Evolutionary conservation across 2,888 invertebrate genomes (phyloP), one percentile per base, ranked within the genome.

Genomic region (Athrips mouffetella): DNA sequence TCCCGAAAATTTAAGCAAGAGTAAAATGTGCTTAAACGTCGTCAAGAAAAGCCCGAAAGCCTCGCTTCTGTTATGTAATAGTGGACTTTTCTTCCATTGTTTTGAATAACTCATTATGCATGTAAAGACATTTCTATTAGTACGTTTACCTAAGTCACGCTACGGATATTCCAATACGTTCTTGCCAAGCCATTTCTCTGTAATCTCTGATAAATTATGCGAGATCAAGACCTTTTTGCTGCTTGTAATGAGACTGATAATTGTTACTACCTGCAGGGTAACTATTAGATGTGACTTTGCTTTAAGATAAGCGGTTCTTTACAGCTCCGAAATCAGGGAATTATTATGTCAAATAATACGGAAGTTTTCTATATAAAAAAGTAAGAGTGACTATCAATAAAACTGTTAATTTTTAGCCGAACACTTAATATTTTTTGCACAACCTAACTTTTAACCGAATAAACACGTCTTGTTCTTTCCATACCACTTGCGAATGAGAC

Each of bases 131-230:
- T 47, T 50, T 50, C 47, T 50, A 49, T 37, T 15, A 42, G 23
- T 30, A 27, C 45, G 20, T 44, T 48, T 49, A 39, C 37, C 49
- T 48, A 53, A 53, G 57, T 59, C 64, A 65, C 62, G 60, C 54
- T 50, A 62, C 50, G 65, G 66, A 45, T 58, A 65, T 62, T 56
- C 60, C 65, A 44, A 46, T 45, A 39, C 44, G 50, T 63, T 62
- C 55, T 59, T 57, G 51, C 51, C 41, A 47, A 58, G 51, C 51
- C 53, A 57, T 60, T 68, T 67, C 60, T 63, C 57, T 61, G 62
- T 65, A 64, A 53, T 15, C 15, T 31, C 11, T 11, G 3, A 30
- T 60, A 62, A 58, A 59, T 59, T 57, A 58, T 60, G 57, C 41
- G 11, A 37, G 47, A 44, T 18, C 50, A 23, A 51, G 50, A 56